Conservation (phyloP, 2,797 vertebrate species). For the Masticophis lateralis region DNA sequence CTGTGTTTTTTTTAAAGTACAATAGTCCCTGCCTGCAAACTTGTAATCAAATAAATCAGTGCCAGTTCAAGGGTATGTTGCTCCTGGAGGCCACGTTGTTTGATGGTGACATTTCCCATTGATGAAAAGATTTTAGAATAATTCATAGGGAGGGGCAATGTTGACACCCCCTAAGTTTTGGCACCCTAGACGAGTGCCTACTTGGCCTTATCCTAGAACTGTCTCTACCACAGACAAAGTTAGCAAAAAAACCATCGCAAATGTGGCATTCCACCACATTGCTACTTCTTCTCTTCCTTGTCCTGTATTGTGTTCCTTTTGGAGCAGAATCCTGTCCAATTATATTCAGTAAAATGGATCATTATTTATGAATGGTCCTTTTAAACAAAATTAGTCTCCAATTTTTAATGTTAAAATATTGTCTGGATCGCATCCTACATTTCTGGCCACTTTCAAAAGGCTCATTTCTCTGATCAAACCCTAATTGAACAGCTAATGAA, state of each 20-base stretch:
- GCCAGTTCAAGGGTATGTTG: neutral
- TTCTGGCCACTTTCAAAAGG: neutral
- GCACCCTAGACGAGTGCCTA: neutral
- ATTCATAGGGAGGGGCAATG: neutral
- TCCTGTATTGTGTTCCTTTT: neutral
- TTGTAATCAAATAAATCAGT: neutral
- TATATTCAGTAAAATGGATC: neutral
- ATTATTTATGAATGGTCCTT: neutral
- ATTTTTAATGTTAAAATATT: neutral
- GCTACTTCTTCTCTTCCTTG: neutral
- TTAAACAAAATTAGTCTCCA: neutral
- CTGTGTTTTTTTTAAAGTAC: neutral
- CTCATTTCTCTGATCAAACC: conserved; percentile 11
- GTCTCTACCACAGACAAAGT: neutral
- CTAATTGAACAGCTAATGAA: conserved; percentile 26
- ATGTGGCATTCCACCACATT: neutral
- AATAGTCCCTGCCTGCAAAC: neutral
- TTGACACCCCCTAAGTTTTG: neutral
- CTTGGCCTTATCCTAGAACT: neutral
- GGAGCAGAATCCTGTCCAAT: neutral
- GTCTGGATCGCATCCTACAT: neutral
- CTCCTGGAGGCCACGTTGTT: neutral
- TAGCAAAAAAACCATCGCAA: neutral
- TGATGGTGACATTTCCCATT: neutral
- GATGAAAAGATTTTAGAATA: neutral